Base-by-base conservation (phyloP, 1,140 invertebrate species). In the Drosophila willistoni region DNA sequence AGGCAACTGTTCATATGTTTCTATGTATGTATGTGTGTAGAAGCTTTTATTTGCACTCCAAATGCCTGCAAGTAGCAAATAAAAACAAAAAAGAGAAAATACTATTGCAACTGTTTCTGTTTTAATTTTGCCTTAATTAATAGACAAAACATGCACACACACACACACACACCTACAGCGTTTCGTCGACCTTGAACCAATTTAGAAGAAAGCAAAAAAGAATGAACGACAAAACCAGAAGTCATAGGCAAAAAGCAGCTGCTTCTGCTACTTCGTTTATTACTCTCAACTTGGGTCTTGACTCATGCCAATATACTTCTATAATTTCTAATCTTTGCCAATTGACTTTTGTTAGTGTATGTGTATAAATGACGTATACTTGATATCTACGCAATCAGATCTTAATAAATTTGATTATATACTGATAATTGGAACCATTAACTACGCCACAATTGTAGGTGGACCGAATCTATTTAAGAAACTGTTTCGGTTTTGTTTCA, bases 11-110 rank as follows among this genome's bases (percentile, higher is more conserved):
- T n/a, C 10, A 36, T 19, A n/a, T 25, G 12, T 39, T 12, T 13
- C 9, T 34, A 36, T 22, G 14, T 25, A 36, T 22, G 14, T 25
- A 34, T 34, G 56, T 14, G 34, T 34, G 14, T 39, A 39, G 0
- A 39, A 39, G 13, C n/a, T 17, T 62, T 6, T 25, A 41, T 42
- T 62, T 62, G 36, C 36, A 62, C 39, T 62, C 19, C 60, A n/a
- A 42, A 42, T 42, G 12, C 39, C 36, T 29, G n/a, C n/a, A n/a
- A n/a, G n/a, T 62, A 62, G 22, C 17, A 62, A 62, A 62, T 62
- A 14, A 62, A 19, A 62, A n/a, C n/a, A n/a, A 29, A 22, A 17
- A 51, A 14, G 7, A 51, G 19, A 51, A 22, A 51, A 51, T 51
- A 51, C 44, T 51, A 51, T n/a, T 22, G 17, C 60, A 59, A 59